A percentile compares a stretch with the other conserved stretches of the same genome.
These are phyloP conservation scores for Calliphora vomitoria DNA, from an alignment of 2,888 invertebrate species.

Conservation along the genomic window DNA sequence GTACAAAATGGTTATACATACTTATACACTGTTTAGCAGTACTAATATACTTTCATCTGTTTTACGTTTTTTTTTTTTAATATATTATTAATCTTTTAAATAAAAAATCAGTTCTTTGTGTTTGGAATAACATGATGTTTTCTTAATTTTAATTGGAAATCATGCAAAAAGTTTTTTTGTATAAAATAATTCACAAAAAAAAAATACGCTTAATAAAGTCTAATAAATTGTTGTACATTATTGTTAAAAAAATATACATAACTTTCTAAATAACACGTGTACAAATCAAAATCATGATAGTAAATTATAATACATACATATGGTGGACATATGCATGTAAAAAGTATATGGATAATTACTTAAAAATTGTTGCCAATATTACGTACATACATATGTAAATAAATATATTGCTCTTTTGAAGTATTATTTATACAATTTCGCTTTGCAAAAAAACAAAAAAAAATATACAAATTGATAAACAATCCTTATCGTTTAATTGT, in stretches of 20 bases:
- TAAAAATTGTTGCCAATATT: neutral
- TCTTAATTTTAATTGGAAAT: conserved; percentile 19
- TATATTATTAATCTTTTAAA: neutral
- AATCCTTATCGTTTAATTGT: conserved; percentile 38
- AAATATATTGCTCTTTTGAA: conserved; percentile 53
- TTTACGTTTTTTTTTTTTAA: no score
- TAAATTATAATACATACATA: conserved; percentile 14
- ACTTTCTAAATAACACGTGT: conserved; percentile 1
- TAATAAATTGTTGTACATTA: conserved; percentile 23
- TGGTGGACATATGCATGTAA: neutral
- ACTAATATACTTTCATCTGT: no score
- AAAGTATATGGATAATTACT: neutral
- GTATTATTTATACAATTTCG: conserved; percentile 29
- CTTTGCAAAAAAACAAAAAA: conserved; percentile 7
- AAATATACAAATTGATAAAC: conserved; percentile 46
- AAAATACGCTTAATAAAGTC: conserved; percentile 8
- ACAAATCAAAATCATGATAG: conserved; percentile 5
- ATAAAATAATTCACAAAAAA: conserved; percentile 34
- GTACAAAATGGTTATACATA: no score
- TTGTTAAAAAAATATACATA: neutral
- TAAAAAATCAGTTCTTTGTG: neutral
- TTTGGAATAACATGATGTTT: conserved; percentile 10
- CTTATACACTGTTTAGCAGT: no score
- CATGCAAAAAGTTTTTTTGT: conserved; percentile 18
- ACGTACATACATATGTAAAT: conserved; percentile 30